Base-by-base conservation (phyloP, 2,888 invertebrate genomes). In the Platycnemis pennipes region DNA sequence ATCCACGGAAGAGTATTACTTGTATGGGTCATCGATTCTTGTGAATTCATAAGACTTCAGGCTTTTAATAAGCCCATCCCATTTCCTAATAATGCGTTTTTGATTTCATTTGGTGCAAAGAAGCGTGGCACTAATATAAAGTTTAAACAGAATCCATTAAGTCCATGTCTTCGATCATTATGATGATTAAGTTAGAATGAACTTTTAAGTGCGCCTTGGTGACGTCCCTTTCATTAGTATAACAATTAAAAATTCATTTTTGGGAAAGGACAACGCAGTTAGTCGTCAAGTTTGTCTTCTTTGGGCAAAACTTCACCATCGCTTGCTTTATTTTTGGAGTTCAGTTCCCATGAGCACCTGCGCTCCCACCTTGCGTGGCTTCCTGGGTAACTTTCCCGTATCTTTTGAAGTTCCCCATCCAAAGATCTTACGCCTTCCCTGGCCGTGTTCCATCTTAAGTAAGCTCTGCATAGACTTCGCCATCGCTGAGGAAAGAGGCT, bases 291-390 rank as follows among this genome's bases (percentile, higher is more conserved):
- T 31, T 77, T 31, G 31, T 37, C 37, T 31, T 31, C 37, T 77
- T 77, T 37, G 37, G 37, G 77, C 3, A 8, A 77, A 77, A 77
- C 77, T 77, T 77, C 37, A 37, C 77, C 77, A 77, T 77, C 77
- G 37, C 77, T 11, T 77, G 31, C 31, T 77, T 26, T 63, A 63
- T 63, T 69, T 77, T 77, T 37, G 37, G 77, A 37, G 37, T 77
- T 63, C 63, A 63, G 63, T n/a, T 77, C 77, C 77, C 77, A 77
- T 77, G 77, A 77, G 77, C 77, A 77, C 77, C 77, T 77, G 77
- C 13, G 77, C 31, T 37, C 37, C 37, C 77, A 77, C 31, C 77
- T 77, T 77, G 7, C 37, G 77, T 13, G 77, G 77, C 13, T 37
- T 77, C 11, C 77, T 77, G 31, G 11, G 77, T 77, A 77, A 77